Conservation (phyloP, 2,797 vertebrate genomes). For the Calcarius lapponicus region DNA sequence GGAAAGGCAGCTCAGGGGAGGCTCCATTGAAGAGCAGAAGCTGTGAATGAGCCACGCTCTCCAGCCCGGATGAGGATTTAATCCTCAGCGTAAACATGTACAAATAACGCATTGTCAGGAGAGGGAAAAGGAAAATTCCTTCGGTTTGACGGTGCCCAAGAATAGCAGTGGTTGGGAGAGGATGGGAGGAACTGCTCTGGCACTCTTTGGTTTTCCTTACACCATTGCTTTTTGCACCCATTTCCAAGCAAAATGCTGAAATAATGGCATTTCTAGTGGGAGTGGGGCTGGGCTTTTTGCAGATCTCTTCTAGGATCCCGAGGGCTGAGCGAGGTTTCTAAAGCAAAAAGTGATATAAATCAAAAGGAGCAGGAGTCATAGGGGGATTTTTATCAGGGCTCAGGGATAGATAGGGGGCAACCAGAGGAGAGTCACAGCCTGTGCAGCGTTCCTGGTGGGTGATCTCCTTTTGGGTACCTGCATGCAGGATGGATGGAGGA, state of each 20-base stretch:
- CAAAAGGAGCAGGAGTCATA: slow-evolving; percentile 3
- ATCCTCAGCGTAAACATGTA: slow-evolving; percentile 51
- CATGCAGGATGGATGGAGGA: not conserved
- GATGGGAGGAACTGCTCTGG: not conserved
- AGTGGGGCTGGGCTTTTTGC: not conserved
- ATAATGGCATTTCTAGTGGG: not conserved
- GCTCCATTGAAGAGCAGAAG: not conserved
- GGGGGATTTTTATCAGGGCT: not conserved
- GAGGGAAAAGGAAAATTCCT: slow-evolving; percentile 25
- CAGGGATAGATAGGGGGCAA: not conserved
- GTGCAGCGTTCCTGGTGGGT: not conserved
- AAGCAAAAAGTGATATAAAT: not conserved
- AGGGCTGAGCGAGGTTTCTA: not conserved
- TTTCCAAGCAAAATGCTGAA: not conserved
- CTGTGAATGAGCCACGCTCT: slow-evolving; percentile 9
- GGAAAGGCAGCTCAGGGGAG: slow-evolving; percentile 24
- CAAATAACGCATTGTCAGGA: not conserved
- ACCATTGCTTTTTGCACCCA: not conserved
- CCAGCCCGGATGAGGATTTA: slow-evolving; percentile 24
- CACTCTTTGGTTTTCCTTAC: not conserved
- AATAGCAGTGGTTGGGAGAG: slow-evolving; percentile 11
- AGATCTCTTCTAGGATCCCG: not conserved
- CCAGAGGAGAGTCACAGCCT: not conserved
- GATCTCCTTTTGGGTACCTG: not conserved
- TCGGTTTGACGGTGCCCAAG: not conserved